phyloP scores from a whole-genome alignment of 2,113 vertebrate genomes.

The Microcebus murinus region DNA sequence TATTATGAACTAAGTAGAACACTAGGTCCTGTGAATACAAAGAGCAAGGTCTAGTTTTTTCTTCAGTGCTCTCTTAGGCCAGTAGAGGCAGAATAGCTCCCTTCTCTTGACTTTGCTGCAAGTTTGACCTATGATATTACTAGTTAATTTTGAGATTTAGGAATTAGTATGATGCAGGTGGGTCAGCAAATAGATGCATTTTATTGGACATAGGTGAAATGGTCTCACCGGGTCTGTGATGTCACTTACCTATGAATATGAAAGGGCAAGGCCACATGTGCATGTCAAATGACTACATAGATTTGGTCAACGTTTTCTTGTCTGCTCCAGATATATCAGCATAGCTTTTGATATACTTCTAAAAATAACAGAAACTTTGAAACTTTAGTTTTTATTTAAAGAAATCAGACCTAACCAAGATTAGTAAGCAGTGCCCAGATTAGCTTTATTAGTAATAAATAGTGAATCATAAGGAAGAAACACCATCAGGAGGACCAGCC shows the following conservation, averaged over 20 bases:
- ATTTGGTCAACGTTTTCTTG: background rate
- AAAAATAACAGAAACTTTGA: slow-evolving; percentile 11
- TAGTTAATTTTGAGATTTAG: background rate
- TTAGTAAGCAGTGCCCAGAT: background rate
- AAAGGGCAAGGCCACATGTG: background rate
- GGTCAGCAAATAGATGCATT: background rate
- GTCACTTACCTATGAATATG: background rate
- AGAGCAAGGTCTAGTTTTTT: background rate
- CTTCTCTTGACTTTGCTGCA: background rate
- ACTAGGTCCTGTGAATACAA: background rate
- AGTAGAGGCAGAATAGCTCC: background rate
- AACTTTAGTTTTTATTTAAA: slow-evolving; percentile 33
- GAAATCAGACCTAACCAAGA: slow-evolving; percentile 6
- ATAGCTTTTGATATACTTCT: background rate
- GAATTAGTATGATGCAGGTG: background rate
- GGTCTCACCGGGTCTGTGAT: background rate
- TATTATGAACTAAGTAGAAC: background rate
- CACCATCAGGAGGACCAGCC: background rate
- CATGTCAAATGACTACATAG: background rate
- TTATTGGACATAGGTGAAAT: background rate
- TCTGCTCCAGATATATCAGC: background rate
- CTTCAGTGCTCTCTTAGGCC: background rate
- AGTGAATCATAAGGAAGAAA: slow-evolving; percentile 40
- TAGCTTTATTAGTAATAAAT: slow-evolving; percentile 57
- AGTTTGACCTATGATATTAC: background rate